Base-by-base conservation (phyloP, 2,797 vertebrate species). In the Lateolabrax maculatus region DNA sequence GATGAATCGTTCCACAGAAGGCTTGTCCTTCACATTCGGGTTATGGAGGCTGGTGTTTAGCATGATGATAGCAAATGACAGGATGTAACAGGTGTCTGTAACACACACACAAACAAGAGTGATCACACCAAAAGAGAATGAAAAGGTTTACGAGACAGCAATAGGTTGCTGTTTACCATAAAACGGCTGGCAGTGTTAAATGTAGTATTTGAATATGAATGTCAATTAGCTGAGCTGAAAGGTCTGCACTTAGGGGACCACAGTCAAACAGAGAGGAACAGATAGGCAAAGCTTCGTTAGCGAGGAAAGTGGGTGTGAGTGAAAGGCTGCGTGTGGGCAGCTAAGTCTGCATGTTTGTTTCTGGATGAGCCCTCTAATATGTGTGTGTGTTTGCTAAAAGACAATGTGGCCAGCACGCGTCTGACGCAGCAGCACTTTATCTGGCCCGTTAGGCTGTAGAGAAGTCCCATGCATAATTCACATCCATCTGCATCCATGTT, bases 21-120 rank as follows among this genome's bases (percentile, higher is more conserved):
- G 97, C 80, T 99, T 98, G 92, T 99, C 98, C 76, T 98, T 98
- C 82, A 99, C 98, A 0, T 99, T 99, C 52, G 98, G 98, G 94
- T 99, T 99, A 94, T 99, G 98, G 76, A 99, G 96, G 92, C 98
- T 99, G 85, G 98, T 98, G 95, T 99, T 99, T 79, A 99, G 91
- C 98, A 99, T 99, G 93, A 99, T 98, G 94, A 99, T 97, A 85
- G 98, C 98, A 0, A 99, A 99, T 11, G 98, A 99, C 53, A 99
- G 95, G 83, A 99, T 97, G 0, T 99, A 99, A 86, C 98, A 99
- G 0, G 98, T 99, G 90, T 99, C 98, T 99, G 75, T 15, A 75
- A 80, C 44, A 83, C 60, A 86, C 68, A 80, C 52, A 80, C 57
- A 56, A 1, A 43, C 9, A 77, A 31, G 2, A 53, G 19, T n/a